Evolutionary conservation across 2,797 vertebrate genomes (phyloP).

Genomic region (Margarornis squamiger): DNA sequence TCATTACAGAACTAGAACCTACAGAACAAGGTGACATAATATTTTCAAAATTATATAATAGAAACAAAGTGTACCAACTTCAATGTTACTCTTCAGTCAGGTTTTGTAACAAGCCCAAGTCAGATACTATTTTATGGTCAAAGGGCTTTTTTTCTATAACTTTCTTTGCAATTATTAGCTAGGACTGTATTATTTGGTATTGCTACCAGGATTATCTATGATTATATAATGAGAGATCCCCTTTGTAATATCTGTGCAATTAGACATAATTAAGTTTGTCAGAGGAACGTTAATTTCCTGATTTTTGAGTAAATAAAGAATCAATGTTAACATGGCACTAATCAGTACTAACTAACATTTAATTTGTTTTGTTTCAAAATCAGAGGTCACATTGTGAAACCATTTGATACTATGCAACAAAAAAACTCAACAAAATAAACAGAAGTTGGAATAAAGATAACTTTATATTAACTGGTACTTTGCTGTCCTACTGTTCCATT

Average conservation of each 20-base stretch:
- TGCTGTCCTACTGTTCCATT: constrained; percentile 31
- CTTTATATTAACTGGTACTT: constrained; percentile 42
- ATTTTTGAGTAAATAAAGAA: constrained; percentile 61
- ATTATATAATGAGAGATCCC: constrained; percentile 32
- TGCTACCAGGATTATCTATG: constrained; percentile 10
- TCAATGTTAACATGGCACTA: constrained; percentile 46
- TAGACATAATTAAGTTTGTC: constrained; percentile 58
- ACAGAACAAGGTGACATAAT: constrained; percentile 22
- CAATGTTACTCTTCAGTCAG: neutral
- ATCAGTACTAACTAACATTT: constrained; percentile 46
- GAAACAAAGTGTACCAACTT: neutral
- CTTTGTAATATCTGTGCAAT: constrained; percentile 53
- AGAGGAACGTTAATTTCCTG: constrained; percentile 54
- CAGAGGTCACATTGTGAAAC: constrained; percentile 54
- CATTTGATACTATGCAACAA: constrained; percentile 15
- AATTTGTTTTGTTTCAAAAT: constrained; percentile 60
- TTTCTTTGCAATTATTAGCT: constrained; percentile 13
- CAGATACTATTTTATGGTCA: neutral
- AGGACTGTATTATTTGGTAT: neutral
- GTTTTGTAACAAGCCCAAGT: neutral
- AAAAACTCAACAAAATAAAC: constrained; percentile 10
- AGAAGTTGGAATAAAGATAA: constrained; percentile 39
- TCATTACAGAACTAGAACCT: neutral
- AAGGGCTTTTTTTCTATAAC: neutral
- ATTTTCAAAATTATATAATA: constrained; percentile 19